phyloP scores from a whole-genome alignment of 2,113 vertebrate species.

The Prionailurus bengalensis region DNA sequence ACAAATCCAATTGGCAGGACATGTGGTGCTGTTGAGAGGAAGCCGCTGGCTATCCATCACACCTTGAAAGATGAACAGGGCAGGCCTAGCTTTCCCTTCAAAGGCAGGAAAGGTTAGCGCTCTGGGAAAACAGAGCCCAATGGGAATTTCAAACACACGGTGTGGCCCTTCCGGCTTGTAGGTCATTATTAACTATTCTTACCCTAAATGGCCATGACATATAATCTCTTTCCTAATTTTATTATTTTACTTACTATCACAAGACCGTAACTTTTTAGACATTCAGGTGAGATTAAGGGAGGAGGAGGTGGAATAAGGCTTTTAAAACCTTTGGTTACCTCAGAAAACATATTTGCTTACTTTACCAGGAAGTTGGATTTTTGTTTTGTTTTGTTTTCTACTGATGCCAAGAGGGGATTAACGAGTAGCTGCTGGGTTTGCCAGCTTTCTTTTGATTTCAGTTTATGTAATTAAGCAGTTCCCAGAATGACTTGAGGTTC shows the following conservation, averaged over 20 bases:
- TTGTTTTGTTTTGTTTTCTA: conserved; percentile 77
- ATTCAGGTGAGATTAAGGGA: conserved; percentile 83
- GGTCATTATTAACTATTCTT: conserved; percentile 58
- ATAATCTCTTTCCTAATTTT: conserved; percentile 72
- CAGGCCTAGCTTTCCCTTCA: conserved; percentile 42
- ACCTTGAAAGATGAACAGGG: conserved; percentile 77
- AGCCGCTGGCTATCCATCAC: conserved; percentile 83
- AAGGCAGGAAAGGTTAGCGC: conserved; percentile 51
- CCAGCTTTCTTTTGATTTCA: conserved; percentile 86
- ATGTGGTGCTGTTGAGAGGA: conserved; percentile 69
- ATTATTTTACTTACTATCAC: conserved; percentile 80
- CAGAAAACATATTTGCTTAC: conserved; percentile 84
- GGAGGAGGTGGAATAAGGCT: conserved; percentile 75
- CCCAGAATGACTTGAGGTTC: conserved; percentile 81
- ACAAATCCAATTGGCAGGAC: conserved; percentile 82
- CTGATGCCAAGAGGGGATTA: conserved; percentile 85
- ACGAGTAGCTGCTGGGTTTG: conserved; percentile 76
- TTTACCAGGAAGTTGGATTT: conserved; percentile 81
- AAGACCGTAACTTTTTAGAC: conserved; percentile 81
- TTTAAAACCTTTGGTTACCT: conserved; percentile 83
- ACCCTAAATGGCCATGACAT: conserved; percentile 72
- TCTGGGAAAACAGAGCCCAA: conserved; percentile 51
- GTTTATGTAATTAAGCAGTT: conserved; percentile 86
- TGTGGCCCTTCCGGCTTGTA: background rate
- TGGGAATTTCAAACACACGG: conserved; percentile 14